Evolutionary conservation across 2,888 invertebrate genomes (phyloP).

Genomic region (Phanerotoma sp.): DNA sequence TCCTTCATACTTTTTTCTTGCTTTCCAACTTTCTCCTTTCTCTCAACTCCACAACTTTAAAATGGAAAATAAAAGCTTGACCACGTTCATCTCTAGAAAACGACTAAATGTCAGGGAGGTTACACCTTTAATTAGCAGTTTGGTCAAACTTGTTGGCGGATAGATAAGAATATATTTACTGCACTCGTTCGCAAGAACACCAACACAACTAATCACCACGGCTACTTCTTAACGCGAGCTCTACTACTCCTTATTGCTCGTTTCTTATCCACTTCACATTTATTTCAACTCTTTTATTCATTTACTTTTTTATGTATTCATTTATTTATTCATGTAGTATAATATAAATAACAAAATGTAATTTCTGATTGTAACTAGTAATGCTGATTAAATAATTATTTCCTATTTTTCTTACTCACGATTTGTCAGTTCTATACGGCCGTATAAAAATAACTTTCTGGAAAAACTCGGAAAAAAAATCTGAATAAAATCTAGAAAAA

Average conservation of each 20-base stretch:
- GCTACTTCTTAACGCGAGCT: slow-evolving; percentile 4
- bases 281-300: too few relatives aligned
- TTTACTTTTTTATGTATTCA: too few relatives aligned
- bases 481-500: too few relatives aligned
- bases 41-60: background rate
- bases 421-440: too few relatives aligned
- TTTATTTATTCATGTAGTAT: too few relatives aligned
- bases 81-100: background rate
- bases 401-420: too few relatives aligned
- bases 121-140: slow-evolving; percentile 52
- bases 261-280: slow-evolving; percentile 29
- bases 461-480: too few relatives aligned
- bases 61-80: slow-evolving; percentile 6
- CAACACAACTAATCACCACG: slow-evolving; percentile 24
- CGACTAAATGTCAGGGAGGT: slow-evolving; percentile 33
- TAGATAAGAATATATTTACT: slow-evolving; percentile 52
- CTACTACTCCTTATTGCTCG: slow-evolving; percentile 14
- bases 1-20: slow-evolving; percentile 7
- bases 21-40: slow-evolving; percentile 5
- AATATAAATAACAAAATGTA: too few relatives aligned
- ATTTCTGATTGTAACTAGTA: too few relatives aligned
- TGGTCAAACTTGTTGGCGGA: slow-evolving; percentile 49
- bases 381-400: too few relatives aligned
- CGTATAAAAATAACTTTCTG: too few relatives aligned
- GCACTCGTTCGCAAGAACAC: slow-evolving; percentile 33